phyloP scores from a whole-genome alignment of 2,888 invertebrate genomes.

The Mayetiola destructor region DNA sequence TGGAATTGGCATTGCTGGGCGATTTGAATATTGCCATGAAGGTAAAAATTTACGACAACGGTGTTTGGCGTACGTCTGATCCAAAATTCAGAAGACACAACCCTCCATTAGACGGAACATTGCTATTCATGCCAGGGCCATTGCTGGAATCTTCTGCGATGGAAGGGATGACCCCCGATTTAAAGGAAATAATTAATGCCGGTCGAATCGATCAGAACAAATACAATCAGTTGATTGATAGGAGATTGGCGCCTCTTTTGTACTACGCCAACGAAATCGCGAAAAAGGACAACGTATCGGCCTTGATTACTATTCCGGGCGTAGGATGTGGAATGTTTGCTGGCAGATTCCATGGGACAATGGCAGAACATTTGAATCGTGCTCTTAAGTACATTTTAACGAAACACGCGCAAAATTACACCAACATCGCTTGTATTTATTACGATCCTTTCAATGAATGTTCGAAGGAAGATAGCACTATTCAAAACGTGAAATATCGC shows the following conservation, averaged over 20 bases:
- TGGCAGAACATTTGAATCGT: conserved; percentile 1
- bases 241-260: neutral
- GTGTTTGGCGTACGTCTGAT: neutral
- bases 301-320: neutral
- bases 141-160: neutral
- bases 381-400: neutral
- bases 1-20: neutral
- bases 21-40: neutral
- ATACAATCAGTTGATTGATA: neutral
- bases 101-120: neutral
- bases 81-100: neutral
- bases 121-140: neutral
- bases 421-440: neutral
- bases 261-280: neutral
- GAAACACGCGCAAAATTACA: neutral
- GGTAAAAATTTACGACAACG: neutral
- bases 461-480: neutral
- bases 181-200: neutral
- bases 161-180: neutral
- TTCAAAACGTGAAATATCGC: neutral
- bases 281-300: neutral
- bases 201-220: neutral
- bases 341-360: neutral
- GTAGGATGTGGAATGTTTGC: neutral
- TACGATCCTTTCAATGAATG: neutral